Evolutionary conservation across 2,113 vertebrate species (phyloP).

Genomic region (Heterocephalus glaber): DNA sequence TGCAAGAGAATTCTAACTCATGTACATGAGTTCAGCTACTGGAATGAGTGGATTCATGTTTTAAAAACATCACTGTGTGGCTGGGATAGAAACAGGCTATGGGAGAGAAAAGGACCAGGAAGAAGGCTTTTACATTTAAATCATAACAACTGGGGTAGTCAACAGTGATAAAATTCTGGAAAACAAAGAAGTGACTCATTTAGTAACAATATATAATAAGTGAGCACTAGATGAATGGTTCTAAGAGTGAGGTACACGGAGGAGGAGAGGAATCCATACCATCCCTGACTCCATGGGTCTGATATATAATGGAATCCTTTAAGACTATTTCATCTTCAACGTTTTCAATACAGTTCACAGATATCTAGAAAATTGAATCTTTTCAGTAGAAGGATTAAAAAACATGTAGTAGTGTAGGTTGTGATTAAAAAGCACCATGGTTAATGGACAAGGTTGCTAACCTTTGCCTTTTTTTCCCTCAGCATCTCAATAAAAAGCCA

Average conservation of each 20-base stretch:
- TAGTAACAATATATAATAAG: neutral
- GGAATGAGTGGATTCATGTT: neutral
- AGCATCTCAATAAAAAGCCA: slow-evolving; percentile 54
- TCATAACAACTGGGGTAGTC: neutral
- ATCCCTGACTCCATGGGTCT: neutral
- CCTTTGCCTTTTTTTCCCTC: slow-evolving; percentile 47
- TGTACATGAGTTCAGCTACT: neutral
- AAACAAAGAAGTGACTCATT: neutral
- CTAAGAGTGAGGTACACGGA: neutral
- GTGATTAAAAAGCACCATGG: slow-evolving; percentile 17
- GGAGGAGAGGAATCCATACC: neutral
- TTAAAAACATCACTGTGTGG: neutral
- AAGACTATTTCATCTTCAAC: neutral
- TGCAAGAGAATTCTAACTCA: neutral
- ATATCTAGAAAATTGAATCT: neutral
- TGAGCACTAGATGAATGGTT: neutral
- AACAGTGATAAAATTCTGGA: neutral
- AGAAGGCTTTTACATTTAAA: neutral
- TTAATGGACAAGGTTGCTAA: slow-evolving; percentile 40
- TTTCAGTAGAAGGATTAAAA: neutral
- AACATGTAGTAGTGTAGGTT: neutral
- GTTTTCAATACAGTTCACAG: neutral
- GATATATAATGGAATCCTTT: neutral
- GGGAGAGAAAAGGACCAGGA: neutral
- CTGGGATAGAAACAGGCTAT: neutral